These are phyloP conservation scores for Mycteria americana DNA, from an alignment of 2,797 vertebrate genomes.

Conservation along the genomic window DNA sequence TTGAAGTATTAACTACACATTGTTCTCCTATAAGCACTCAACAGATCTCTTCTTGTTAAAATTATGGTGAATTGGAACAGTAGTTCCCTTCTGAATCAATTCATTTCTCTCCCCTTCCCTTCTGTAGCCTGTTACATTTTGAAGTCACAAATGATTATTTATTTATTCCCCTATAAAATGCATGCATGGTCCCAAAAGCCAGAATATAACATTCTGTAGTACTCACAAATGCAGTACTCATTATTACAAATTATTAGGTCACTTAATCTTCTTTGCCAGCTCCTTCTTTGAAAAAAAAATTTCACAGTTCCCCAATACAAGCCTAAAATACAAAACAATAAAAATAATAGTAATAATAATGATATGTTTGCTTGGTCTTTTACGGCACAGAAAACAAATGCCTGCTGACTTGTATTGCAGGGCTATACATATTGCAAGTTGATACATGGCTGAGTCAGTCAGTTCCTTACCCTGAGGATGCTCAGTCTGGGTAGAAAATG, in stretches of 20 bases:
- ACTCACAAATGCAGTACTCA: constrained; percentile 48
- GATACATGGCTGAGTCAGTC: constrained; percentile 1
- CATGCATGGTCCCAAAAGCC: constrained; percentile 35
- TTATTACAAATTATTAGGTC: constrained; percentile 68
- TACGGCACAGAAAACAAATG: constrained; percentile 31
- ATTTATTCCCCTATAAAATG: constrained; percentile 68
- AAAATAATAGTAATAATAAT: constrained; percentile 38
- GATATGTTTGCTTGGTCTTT: constrained; percentile 45
- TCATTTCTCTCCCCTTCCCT: constrained; percentile 15
- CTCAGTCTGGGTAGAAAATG: background rate
- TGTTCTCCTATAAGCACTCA: constrained; percentile 43
- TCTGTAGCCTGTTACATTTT: constrained; percentile 49
- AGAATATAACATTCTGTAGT: constrained; percentile 3
- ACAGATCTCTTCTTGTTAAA: constrained; percentile 57
- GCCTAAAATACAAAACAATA: constrained; percentile 44
- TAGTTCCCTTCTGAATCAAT: constrained; percentile 51
- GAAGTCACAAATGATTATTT: constrained; percentile 67
- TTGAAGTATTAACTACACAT: constrained; percentile 46
- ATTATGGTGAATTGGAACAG: constrained; percentile 38
- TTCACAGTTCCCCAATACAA: background rate
- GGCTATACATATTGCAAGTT: background rate
- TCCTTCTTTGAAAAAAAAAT: constrained; percentile 5
- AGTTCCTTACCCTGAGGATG: background rate
- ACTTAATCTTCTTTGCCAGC: constrained; percentile 57
- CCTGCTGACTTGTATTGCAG: background rate